Evolutionary conservation across 2,797 vertebrate species (phyloP).

Genomic region (Sebastes oblongus): DNA sequence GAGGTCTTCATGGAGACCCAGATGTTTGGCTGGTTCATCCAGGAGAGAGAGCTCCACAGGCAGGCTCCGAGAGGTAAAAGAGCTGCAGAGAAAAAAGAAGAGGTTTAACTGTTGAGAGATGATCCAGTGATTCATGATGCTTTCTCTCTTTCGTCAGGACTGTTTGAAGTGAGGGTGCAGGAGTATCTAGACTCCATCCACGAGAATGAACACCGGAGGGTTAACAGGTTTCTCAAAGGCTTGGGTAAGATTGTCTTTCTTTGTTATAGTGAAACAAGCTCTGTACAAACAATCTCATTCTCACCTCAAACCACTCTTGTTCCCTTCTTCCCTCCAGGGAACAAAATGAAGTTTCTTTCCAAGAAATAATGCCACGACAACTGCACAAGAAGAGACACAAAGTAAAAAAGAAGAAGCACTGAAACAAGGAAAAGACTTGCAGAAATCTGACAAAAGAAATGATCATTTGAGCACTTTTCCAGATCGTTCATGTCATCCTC

Average conservation of each 20-base stretch:
- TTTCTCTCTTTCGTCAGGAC: constrained; percentile 80
- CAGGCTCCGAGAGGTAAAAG: constrained; percentile 87
- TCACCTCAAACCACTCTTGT: background rate
- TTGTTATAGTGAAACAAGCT: background rate
- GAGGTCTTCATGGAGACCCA: constrained; percentile 99
- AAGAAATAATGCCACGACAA: constrained; percentile 85
- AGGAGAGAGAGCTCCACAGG: constrained; percentile 90
- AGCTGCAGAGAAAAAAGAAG: background rate
- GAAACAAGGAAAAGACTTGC: background rate
- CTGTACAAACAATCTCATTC: background rate
- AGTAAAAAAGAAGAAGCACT: background rate
- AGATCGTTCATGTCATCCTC: background rate
- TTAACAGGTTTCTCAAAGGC: constrained; percentile 96
- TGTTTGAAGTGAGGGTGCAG: constrained; percentile 95
- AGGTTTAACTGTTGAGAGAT: background rate
- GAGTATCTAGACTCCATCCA: constrained; percentile 95
- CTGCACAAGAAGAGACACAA: background rate
- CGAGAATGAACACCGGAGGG: constrained; percentile 91
- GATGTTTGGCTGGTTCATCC: constrained; percentile 94
- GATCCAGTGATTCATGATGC: background rate
- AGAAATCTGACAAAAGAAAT: background rate
- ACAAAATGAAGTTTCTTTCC: constrained; percentile 97
- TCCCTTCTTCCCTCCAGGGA: constrained; percentile 78
- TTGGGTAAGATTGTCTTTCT: constrained; percentile 84
- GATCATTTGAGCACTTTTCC: background rate